Conservation (phyloP, 2,888 invertebrate genomes). For the Timandra comae region DNA sequence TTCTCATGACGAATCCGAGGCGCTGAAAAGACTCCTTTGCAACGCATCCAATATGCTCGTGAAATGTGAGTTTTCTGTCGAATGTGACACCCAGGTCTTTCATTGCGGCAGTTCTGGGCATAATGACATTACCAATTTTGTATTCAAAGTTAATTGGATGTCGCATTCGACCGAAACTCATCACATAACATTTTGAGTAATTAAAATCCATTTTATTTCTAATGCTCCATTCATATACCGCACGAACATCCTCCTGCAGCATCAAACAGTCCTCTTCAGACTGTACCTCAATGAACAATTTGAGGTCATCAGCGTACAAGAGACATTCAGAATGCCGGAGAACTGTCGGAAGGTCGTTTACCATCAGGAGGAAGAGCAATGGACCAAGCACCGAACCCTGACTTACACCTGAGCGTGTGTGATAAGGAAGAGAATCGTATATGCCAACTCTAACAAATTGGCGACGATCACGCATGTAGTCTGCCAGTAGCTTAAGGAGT, state of each 20-base stretch:
- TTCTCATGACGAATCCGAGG: too few relatives aligned
- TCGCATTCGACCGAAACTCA: too few relatives aligned
- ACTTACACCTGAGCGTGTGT: background rate
- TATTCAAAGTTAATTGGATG: too few relatives aligned
- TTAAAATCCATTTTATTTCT: too few relatives aligned
- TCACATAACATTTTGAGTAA: too few relatives aligned
- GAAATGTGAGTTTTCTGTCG: too few relatives aligned
- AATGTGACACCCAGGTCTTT: too few relatives aligned
- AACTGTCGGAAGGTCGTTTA: constrained; percentile 1
- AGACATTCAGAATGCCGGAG: background rate
- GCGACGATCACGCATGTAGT: constrained; percentile 1
- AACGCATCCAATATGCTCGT: too few relatives aligned
- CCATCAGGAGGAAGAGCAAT: background rate
- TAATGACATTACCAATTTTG: too few relatives aligned
- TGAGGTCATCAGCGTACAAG: constrained; percentile 3
- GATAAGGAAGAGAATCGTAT: constrained; percentile 3
- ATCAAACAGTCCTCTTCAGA: background rate
- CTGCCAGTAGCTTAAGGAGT: background rate
- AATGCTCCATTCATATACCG: too few relatives aligned
- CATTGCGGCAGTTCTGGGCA: too few relatives aligned
- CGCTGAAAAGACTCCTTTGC: too few relatives aligned
- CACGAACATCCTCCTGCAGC: background rate
- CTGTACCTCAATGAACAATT: background rate
- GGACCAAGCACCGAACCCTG: constrained; percentile 2
- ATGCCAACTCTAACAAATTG: constrained; percentile 1